phyloP scores from a whole-genome alignment of 2,113 vertebrate species.

The Ammospiza nelsoni region DNA sequence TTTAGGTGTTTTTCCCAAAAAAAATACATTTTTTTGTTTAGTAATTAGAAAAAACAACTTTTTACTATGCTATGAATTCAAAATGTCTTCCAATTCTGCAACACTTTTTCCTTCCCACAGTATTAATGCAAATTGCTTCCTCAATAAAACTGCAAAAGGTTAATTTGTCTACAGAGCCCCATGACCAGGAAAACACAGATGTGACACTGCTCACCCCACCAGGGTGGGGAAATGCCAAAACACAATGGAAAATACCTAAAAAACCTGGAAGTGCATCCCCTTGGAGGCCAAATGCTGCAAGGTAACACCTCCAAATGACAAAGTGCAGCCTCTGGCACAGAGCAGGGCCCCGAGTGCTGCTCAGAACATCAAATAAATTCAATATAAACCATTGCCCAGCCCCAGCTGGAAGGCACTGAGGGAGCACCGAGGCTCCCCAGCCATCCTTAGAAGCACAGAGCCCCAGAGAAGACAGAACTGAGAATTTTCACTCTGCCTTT shows the following conservation, averaged over 20 bases:
- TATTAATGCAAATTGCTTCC: neutral
- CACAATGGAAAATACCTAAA: neutral
- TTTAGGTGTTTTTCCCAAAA: neutral
- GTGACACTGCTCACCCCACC: neutral
- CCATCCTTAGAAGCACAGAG: neutral
- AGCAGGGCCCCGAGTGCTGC: no score
- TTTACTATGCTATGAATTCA: neutral
- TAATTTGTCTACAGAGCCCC: neutral
- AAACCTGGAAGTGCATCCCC: neutral
- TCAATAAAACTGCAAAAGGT: neutral
- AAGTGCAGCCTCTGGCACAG: neutral
- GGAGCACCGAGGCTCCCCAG: rapidly evolving
- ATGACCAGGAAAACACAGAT: neutral
- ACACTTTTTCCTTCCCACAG: neutral
- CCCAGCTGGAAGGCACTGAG: neutral
- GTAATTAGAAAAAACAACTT: neutral
- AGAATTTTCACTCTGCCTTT: neutral
- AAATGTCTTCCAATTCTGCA: neutral
- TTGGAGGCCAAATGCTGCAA: neutral
- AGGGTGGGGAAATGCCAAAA: neutral
- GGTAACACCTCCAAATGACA: rapidly evolving
- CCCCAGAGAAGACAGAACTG: neutral
- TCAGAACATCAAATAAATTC: rapidly evolving
- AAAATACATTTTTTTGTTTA: neutral
- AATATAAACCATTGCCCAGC: neutral